Percentiles rank a stretch among this genome's conserved stretches.
These are phyloP conservation scores for Sphaerophoria taeniata DNA, from an alignment of 2,888 invertebrate genomes.

Conservation along the genomic window DNA sequence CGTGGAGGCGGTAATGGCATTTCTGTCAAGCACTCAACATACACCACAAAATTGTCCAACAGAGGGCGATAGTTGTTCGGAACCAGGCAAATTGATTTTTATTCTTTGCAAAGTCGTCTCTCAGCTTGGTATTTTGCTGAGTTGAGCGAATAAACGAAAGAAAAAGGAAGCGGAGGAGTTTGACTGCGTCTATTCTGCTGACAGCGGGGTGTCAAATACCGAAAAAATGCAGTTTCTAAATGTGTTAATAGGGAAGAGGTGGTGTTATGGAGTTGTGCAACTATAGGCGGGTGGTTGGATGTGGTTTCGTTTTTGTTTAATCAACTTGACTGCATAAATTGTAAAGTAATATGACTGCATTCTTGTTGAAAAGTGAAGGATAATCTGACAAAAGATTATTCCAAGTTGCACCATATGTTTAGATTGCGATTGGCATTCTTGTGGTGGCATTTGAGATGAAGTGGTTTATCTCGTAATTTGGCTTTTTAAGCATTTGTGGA, in stretches of 20 bases:
- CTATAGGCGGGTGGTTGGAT: slow-evolving; percentile 58
- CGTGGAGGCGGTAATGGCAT: slow-evolving; percentile 73
- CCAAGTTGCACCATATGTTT: slow-evolving; percentile 7
- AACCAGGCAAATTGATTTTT: slow-evolving; percentile 70
- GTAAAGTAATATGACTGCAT: slow-evolving; percentile 61
- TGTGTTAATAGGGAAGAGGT: slow-evolving; percentile 56
- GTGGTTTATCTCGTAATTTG: slow-evolving; percentile 18
- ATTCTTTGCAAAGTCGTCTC: slow-evolving; percentile 9
- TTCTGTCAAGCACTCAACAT: slow-evolving; percentile 73
- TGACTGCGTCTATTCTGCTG: slow-evolving; percentile 59
- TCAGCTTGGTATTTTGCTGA: slow-evolving; percentile 28
- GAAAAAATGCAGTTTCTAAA: slow-evolving; percentile 52
- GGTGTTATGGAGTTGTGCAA: slow-evolving; percentile 57
- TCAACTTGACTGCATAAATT: slow-evolving; percentile 34
- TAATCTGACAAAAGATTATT: slow-evolving; percentile 45
- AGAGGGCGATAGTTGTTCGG: slow-evolving; percentile 46
- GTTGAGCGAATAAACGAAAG: background rate
- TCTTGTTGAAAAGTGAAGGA: slow-evolving; percentile 57
- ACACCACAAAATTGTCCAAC: slow-evolving; percentile 63
- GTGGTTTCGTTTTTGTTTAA: slow-evolving; percentile 39
- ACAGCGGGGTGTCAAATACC: slow-evolving; percentile 74
- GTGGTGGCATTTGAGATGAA: slow-evolving; percentile 56
- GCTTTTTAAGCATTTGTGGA: slow-evolving; percentile 40
- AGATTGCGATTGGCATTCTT: slow-evolving; percentile 57
- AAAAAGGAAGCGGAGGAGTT: slow-evolving; percentile 67